Percentiles rank a stretch among this genome's conserved stretches.
These are phyloP conservation scores for Pogonognathellus flavescens DNA, from an alignment of 1,140 invertebrate species.

Conservation along the genomic window DNA sequence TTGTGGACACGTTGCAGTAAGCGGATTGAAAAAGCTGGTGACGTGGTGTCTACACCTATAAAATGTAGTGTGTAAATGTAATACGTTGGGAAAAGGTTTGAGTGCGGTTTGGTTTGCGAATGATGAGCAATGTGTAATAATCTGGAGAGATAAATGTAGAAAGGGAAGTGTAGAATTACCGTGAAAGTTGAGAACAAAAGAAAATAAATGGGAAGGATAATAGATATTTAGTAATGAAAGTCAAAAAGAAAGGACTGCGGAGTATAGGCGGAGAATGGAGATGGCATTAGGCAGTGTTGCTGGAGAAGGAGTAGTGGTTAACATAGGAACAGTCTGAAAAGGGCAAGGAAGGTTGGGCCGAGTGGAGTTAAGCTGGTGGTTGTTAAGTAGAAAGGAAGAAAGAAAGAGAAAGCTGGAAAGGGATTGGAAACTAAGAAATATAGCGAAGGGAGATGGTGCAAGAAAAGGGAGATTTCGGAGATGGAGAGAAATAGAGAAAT, in stretches of 20 bases:
- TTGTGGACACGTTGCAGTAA: too few species aligned
- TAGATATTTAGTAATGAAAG: conserved; percentile 54
- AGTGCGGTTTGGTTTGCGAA: background rate
- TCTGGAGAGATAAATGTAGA: background rate
- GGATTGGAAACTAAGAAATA: conserved; percentile 36
- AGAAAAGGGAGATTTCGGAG: conserved; percentile 1
- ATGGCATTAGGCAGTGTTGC: too few species aligned
- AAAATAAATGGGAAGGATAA: conserved; percentile 40
- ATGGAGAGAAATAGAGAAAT: conserved; percentile 51
- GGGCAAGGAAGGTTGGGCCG: too few species aligned
- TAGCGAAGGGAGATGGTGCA: background rate
- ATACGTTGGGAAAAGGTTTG: background rate
- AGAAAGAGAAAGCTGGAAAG: conserved; percentile 17
- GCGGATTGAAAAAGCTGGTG: background rate
- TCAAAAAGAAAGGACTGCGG: conserved; percentile 19
- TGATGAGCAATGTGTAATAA: background rate
- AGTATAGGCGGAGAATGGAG: background rate
- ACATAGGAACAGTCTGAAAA: too few species aligned
- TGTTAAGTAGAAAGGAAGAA: background rate
- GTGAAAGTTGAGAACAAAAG: conserved; percentile 28
- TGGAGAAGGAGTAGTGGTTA: background rate
- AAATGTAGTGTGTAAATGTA: background rate
- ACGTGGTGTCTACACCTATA: background rate
- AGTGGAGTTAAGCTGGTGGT: background rate
- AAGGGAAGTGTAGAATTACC: conserved; percentile 25